Evolutionary conservation across 2,113 vertebrate species (phyloP).

Genomic region (Hypocryptadius cinnamomeus): DNA sequence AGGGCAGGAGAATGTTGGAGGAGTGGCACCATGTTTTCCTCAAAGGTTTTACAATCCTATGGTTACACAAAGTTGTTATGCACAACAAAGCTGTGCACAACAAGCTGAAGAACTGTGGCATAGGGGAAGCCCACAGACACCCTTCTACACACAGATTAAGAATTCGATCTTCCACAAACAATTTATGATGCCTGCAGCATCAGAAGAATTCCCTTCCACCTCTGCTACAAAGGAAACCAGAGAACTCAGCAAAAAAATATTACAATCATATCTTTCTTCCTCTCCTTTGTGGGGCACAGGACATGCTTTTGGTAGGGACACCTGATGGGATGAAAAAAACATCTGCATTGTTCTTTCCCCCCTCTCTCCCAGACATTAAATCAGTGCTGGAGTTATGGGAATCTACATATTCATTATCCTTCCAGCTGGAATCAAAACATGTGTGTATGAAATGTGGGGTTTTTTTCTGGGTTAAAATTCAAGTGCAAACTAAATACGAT

Average conservation of each 20-base stretch:
- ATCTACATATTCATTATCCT: not conserved
- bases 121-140: not conserved
- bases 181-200: not conserved
- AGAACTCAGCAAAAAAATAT: not conserved
- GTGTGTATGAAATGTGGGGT: not conserved
- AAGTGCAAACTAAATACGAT: not conserved
- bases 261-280: not conserved
- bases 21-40: not conserved
- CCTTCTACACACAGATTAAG: not conserved
- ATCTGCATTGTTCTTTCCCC: fast-evolving
- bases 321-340: not conserved
- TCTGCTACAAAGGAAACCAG: not conserved
- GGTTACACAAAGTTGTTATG: not conserved
- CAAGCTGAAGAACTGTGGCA: not conserved
- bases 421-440: not conserved
- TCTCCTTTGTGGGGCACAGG: not conserved
- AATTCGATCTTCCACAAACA: not conserved
- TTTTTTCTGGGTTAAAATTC: not conserved
- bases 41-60: not conserved
- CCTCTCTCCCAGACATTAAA: not conserved
- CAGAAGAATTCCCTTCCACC: not conserved
- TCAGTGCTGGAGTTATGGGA: not conserved
- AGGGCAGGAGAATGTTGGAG: not conserved
- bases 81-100: not conserved
- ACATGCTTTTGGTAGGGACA: not conserved